phyloP scores from a whole-genome alignment of 2,113 vertebrate species.

The Mesembrinibis cayennensis region DNA sequence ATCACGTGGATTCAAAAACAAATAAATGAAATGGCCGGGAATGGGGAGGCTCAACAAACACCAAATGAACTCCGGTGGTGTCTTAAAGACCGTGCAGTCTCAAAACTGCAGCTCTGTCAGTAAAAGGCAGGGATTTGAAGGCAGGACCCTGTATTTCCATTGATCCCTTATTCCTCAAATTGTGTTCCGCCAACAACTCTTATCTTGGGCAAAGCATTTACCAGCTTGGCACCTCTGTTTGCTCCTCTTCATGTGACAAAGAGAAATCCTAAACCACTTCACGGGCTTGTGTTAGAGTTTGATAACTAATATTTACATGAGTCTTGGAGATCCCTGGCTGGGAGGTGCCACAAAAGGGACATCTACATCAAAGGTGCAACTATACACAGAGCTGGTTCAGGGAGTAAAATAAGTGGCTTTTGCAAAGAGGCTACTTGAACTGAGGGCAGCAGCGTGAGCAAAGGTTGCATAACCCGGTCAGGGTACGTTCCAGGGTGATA shows the following conservation, averaged over 20 bases:
- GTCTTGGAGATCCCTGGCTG: neutral
- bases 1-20: neutral
- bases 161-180: neutral
- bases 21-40: neutral
- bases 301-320: neutral
- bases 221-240: neutral
- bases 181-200: neutral
- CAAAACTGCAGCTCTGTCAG: neutral
- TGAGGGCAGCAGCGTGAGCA: neutral
- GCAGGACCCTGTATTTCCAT: neutral
- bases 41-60: rapidly evolving
- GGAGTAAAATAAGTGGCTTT: neutral
- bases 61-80: neutral
- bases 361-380: neutral
- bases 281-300: neutral
- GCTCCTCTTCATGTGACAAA: neutral
- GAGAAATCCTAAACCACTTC: neutral
- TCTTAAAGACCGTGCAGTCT: neutral
- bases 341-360: neutral
- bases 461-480: neutral
- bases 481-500: neutral
- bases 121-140: neutral
- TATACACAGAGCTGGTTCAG: neutral
- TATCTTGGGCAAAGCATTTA: neutral
- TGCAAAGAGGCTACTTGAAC: neutral